A percentile compares a stretch with the other conserved stretches of the same genome.
Conservation (phyloP, 2,888 invertebrate species). For the Mayetiola destructor region DNA sequence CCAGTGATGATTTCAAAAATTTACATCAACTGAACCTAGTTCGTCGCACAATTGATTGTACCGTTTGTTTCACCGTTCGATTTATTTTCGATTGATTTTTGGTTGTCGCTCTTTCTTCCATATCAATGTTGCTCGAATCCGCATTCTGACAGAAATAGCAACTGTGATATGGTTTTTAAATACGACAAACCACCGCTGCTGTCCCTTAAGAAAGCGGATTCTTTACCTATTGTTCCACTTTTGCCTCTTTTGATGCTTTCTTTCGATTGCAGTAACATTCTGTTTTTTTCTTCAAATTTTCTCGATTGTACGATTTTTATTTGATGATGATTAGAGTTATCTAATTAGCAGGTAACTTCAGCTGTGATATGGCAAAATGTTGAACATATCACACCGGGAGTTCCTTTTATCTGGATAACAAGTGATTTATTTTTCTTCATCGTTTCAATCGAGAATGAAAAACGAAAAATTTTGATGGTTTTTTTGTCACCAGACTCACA, state of each 20-base stretch:
- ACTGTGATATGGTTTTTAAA: constrained; percentile 31
- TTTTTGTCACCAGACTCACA: constrained; percentile 25
- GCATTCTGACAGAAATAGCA: constrained; percentile 35
- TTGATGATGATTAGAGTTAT: background rate
- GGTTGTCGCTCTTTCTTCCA: background rate
- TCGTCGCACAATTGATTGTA: constrained; percentile 29
- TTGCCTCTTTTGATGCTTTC: too few relatives aligned
- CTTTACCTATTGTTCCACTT: too few relatives aligned
- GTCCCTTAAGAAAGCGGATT: constrained; percentile 36
- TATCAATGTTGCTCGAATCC: background rate
- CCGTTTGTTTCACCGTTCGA: background rate
- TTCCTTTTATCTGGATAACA: constrained; percentile 28
- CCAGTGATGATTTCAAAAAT: constrained; percentile 32
- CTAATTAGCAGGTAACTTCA: constrained; percentile 28
- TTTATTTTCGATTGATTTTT: background rate
- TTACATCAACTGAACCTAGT: constrained; percentile 31
- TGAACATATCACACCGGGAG: constrained; percentile 31
- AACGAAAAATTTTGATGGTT: background rate
- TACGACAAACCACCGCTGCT: constrained; percentile 34
- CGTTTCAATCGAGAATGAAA: background rate
- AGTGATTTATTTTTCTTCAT: too few relatives aligned
- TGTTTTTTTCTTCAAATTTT: too few relatives aligned
- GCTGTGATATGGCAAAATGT: constrained; percentile 32
- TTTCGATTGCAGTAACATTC: background rate
- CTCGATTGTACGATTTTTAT: too few relatives aligned